Conservation (phyloP, 2,888 invertebrate genomes). For the Phortica okadai region DNA sequence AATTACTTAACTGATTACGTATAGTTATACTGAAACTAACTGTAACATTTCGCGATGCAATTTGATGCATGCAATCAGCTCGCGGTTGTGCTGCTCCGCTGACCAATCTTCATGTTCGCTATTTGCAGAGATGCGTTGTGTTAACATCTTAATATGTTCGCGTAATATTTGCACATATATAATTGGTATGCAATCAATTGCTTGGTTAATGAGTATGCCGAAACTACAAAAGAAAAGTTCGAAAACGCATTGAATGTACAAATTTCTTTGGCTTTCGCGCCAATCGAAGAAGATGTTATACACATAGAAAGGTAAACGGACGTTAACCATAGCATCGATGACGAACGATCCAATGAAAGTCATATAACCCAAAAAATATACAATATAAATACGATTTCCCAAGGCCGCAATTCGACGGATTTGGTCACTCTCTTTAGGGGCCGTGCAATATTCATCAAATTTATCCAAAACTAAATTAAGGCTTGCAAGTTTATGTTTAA, state of each 20-base stretch:
- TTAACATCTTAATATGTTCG: constrained; percentile 6
- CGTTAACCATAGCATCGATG: neutral
- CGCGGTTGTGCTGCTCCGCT: neutral
- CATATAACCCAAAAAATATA: neutral
- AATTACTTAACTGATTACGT: neutral
- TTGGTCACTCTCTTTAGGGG: neutral
- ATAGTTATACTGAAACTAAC: neutral
- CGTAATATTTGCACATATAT: constrained; percentile 7
- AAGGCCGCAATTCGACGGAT: neutral
- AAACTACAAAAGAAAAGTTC: neutral
- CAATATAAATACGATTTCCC: constrained; percentile 10
- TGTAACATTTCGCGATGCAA: constrained; percentile 14
- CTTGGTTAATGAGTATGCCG: too few relatives aligned
- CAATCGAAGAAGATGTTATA: constrained; percentile 22
- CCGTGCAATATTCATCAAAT: constrained; percentile 3
- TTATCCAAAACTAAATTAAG: neutral
- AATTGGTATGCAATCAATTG: constrained; percentile 12
- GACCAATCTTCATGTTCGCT: neutral
- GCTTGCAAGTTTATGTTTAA: neutral
- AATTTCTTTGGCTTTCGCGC: neutral
- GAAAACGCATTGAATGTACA: neutral
- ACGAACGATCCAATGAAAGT: neutral
- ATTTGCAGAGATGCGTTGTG: neutral
- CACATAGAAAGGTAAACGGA: constrained; percentile 9
- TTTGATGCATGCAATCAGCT: constrained; percentile 15